Conservation (phyloP, 2,888 invertebrate species). For the Synanthedon andrenaeformis region DNA sequence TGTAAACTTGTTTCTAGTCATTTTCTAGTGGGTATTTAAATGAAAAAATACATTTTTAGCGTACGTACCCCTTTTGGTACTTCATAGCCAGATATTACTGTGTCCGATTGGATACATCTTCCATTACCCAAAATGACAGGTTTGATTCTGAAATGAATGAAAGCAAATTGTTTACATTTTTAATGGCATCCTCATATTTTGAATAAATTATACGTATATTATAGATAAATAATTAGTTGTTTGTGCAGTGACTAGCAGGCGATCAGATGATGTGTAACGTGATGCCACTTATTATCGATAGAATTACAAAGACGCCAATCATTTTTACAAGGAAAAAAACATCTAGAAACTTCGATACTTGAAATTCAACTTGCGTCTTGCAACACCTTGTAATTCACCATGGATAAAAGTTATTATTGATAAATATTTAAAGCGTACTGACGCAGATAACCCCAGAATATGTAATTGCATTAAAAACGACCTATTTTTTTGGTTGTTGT, state of each 20-base stretch:
- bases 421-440: too few species aligned
- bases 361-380: too few species aligned
- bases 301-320: neutral
- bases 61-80: slow-evolving; percentile 82
- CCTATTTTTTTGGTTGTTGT: too few species aligned
- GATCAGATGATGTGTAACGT: slow-evolving; percentile 25
- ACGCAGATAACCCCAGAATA: too few species aligned
- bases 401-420: too few species aligned
- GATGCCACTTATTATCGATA: slow-evolving; percentile 23
- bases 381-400: too few species aligned
- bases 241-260: neutral
- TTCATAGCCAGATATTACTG: slow-evolving; percentile 80
- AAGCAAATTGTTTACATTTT: neutral
- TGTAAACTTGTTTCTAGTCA: neutral
- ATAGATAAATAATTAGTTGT: too few species aligned
- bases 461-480: too few species aligned
- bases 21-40: slow-evolving; percentile 1
- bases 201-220: too few species aligned
- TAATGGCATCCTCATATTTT: too few species aligned
- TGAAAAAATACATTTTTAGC: slow-evolving; percentile 2
- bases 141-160: slow-evolving; percentile 72
- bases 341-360: too few species aligned
- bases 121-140: slow-evolving; percentile 87
- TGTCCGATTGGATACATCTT: slow-evolving; percentile 79
- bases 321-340: too few species aligned